Percentiles rank a stretch among this genome's conserved stretches.
These are phyloP conservation scores for Cygnus buccinator DNA, from an alignment of 2,113 vertebrate species.

Conservation along the genomic window DNA sequence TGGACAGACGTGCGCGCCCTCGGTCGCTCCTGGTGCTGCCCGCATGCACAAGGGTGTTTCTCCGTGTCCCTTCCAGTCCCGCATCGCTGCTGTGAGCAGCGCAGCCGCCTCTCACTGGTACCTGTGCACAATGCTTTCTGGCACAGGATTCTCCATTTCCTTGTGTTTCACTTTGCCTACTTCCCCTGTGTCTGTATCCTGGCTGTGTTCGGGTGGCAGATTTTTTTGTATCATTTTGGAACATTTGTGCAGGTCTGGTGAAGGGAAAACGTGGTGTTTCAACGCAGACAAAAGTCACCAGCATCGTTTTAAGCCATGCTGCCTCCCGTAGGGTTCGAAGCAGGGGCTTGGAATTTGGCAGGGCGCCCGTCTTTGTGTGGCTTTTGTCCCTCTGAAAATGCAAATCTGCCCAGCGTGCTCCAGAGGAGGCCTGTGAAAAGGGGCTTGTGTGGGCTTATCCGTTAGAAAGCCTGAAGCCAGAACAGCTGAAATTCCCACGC, in stretches of 20 bases:
- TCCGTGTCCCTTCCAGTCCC: neutral
- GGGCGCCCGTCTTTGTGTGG: neutral
- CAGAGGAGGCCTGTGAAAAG: neutral
- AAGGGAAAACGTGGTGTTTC: neutral
- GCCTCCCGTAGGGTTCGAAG: neutral
- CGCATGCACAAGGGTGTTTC: neutral
- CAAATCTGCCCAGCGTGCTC: neutral
- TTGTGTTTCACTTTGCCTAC: neutral
- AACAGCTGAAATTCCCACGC: neutral
- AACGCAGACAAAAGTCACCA: neutral
- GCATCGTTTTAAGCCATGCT: neutral
- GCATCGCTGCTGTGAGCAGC: accelerated
- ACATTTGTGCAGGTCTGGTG: neutral
- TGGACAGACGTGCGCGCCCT: neutral
- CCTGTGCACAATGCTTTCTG: neutral
- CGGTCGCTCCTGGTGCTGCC: neutral
- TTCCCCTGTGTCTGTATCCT: neutral
- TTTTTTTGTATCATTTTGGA: neutral
- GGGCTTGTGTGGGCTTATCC: neutral
- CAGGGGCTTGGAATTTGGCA: neutral
- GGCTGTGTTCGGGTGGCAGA: neutral
- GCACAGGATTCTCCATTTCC: neutral
- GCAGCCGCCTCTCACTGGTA: accelerated
- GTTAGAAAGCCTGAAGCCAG: accelerated
- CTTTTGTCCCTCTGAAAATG: accelerated